Percentiles rank a stretch among this genome's conserved stretches.
Conservation (phyloP, 2,888 invertebrate genomes). For the Torymus aiolomorphi region DNA sequence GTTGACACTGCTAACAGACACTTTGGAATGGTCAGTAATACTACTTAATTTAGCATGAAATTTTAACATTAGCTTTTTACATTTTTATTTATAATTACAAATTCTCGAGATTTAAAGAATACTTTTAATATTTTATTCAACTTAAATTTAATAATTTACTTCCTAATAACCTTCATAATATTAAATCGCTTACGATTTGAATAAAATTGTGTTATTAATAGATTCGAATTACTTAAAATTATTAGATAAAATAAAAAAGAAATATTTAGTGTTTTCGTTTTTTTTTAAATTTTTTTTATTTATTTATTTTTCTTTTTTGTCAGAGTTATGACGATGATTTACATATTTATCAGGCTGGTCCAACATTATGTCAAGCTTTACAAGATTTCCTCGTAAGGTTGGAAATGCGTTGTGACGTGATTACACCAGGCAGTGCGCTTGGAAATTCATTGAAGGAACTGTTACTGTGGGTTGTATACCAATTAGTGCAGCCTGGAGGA, state of each 20-base stretch:
- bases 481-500: slow-evolving; percentile 83
- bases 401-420: slow-evolving; percentile 82
- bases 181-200: no score
- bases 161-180: no score
- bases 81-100: background rate
- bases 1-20: slow-evolving; percentile 77
- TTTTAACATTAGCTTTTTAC: background rate
- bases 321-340: no score
- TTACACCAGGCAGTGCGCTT: slow-evolving; percentile 77
- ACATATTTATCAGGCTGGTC: slow-evolving; percentile 80
- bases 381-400: slow-evolving; percentile 84
- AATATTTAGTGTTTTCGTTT: no score
- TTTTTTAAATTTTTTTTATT: no score
- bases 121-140: no score
- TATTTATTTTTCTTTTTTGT: no score
- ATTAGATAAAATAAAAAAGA: no score
- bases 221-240: no score
- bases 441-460: slow-evolving; percentile 80
- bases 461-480: slow-evolving; percentile 83
- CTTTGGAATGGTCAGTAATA: slow-evolving; percentile 75
- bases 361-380: slow-evolving; percentile 84
- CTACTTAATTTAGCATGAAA: slow-evolving; percentile 4
- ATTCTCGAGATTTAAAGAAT: no score
- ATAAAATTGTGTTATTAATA: no score
- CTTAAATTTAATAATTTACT: no score